Conservation (phyloP, 2,888 invertebrate genomes). For the Ashinkailepas kermadecensis region DNA sequence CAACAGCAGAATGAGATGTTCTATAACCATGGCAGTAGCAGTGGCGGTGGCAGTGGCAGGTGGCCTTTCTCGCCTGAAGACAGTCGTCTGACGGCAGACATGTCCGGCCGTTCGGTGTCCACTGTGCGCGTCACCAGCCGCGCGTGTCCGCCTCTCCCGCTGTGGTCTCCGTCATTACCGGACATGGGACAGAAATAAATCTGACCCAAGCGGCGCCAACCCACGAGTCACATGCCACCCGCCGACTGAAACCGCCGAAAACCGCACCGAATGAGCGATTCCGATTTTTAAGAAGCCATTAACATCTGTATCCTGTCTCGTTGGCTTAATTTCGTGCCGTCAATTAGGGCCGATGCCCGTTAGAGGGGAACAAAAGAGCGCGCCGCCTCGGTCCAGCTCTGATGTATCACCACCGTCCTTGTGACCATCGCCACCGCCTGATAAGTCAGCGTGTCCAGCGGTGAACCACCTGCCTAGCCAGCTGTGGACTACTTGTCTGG, state of each 20-base stretch:
- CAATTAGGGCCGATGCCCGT: background rate
- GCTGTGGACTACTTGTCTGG: too few species aligned
- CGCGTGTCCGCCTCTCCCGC: background rate
- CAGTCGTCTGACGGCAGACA: too few species aligned
- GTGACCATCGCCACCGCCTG: too few species aligned
- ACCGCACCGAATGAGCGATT: background rate
- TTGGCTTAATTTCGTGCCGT: conserved; percentile 1
- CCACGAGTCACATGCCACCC: background rate
- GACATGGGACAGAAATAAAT: background rate
- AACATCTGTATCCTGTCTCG: conserved; percentile 20
- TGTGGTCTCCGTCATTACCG: background rate
- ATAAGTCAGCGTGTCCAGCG: too few species aligned
- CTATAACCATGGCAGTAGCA: too few species aligned
- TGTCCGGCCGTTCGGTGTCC: too few species aligned
- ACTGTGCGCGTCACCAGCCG: too few species aligned
- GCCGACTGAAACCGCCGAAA: background rate
- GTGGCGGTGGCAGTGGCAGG: too few species aligned
- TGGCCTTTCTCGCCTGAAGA: too few species aligned
- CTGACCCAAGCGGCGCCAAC: background rate
- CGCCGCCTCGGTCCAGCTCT: background rate
- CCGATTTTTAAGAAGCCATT: background rate
- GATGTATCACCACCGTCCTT: too few species aligned
- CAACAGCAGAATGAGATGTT: too few species aligned
- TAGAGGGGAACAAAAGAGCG: background rate
- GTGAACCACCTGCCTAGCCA: too few species aligned